Evolutionary conservation across 2,888 invertebrate genomes (phyloP), one percentile per base, ranked within the genome.

Genomic region (Sthenelais limicola): DNA sequence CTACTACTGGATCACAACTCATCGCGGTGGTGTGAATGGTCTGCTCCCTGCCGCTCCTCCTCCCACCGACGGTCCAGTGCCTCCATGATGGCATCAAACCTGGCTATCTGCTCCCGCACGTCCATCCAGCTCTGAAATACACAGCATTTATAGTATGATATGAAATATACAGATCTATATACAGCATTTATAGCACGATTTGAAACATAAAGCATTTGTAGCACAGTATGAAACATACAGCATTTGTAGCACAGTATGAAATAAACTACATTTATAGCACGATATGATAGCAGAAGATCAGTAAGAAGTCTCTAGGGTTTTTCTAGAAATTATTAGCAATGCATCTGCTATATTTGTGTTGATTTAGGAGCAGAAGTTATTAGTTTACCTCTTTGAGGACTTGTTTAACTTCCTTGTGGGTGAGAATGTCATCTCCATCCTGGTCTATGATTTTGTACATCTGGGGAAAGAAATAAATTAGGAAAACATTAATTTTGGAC

Each of bases 1-100:
- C n/a, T n/a, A n/a, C n/a, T n/a, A n/a, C n/a, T n/a, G n/a, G n/a
- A n/a, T n/a, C n/a, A n/a, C n/a, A n/a, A n/a, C n/a, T n/a, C n/a
- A n/a, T n/a, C n/a, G n/a, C n/a, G n/a, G n/a, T n/a, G n/a, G n/a
- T n/a, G n/a, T n/a, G n/a, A n/a, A n/a, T 26, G 24, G 18, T 67
- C 48, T 21, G 24, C 43, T 9, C 30, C 67, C 9, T 26, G n/a
- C 24, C 21, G 35, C 15, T 68, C 33, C 35, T 32, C 52, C 3
- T 56, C 67, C 51, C 21, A 35, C 15, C 35, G 43, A n/a, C 38
- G 24, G 5, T 49, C 30, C n/a, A 72, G n/a, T 1, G 66, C 72
- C 0, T 35, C 66, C 67, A 72, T 51, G 38, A 72, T 51, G 28
- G 35, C 67, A 1, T 72, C 67, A 28, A 72, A 72, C 28, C 52